Evolutionary conservation across 1,140 invertebrate genomes (phyloP), one percentile per base, ranked within the genome.

Genomic region (Choristoneura fumiferana): DNA sequence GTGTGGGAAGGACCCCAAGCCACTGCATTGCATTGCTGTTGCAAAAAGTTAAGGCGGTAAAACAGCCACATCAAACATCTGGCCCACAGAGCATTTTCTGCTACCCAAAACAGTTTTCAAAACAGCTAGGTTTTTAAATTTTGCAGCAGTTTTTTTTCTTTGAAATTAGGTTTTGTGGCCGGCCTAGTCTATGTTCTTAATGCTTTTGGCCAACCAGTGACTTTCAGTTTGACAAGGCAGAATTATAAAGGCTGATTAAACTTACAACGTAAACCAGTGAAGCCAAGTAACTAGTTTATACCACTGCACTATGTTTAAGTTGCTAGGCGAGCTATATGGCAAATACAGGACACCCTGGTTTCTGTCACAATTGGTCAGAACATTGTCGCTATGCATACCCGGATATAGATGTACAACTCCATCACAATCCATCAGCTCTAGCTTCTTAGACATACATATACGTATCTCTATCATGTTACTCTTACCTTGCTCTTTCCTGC

Each of bases 371-470:
- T 93, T 93, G 2, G 91, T 93, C 54, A 67, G 85, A 40, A 92
- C 80, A 17, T 82, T 84, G 8, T 79, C 86, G 12, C 65, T 63
- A 8, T 73, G 37, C 35, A 58, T 49, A 58, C 69, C 70, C 39
- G 63, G 67, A 54, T 62, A 40, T 45, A 68, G 17, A 35, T 64
- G 15, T 15, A 57, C 35, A 15, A 90, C 79, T 10, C 90, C 91
- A 69, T 92, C 91, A 69, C 93, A 94, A 59, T 93, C 88, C 9
- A 90, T 84, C 8, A 93, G 71, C 38, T 91, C 71, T 9, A 95
- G 73, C 4, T 76, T 74, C 64, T 94, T 94, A 65, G 92, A 81
- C 53, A 94, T 93, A 78, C 94, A 95, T 37, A 95, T 90, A 4
- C 93, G 84, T 35, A 94, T 92, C 66, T 94, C 93, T 34, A 90